These are phyloP conservation scores for Gouania willdenowi DNA, from an alignment of 2,797 vertebrate species.

Conservation along the genomic window DNA sequence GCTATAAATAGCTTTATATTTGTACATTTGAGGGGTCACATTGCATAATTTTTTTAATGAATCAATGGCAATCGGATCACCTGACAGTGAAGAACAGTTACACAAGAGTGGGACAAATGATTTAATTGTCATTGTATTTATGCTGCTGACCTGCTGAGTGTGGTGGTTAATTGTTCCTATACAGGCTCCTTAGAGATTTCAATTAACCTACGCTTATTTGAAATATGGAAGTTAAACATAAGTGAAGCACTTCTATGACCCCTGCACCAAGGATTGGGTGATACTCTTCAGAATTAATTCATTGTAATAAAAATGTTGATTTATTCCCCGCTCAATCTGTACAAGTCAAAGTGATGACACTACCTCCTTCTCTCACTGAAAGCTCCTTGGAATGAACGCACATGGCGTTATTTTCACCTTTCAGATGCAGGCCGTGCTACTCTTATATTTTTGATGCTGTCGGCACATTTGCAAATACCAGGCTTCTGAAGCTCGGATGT, in stretches of 20 bases:
- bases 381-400: not conserved
- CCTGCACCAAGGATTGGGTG: too few relatives aligned
- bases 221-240: too few relatives aligned
- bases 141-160: not conserved
- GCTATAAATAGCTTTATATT: conserved; percentile 18
- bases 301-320: too few relatives aligned
- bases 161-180: too few relatives aligned
- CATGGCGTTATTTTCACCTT: not conserved
- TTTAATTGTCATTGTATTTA: conserved; percentile 1
- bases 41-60: conserved; percentile 25
- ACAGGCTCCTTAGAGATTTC: too few relatives aligned
- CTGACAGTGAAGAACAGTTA: conserved; percentile 9
- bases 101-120: conserved; percentile 2
- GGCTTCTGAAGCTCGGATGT: conserved; percentile 1
- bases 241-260: too few relatives aligned
- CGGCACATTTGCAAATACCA: conserved; percentile 13
- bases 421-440: not conserved
- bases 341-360: too few relatives aligned
- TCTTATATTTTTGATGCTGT: not conserved
- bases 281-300: too few relatives aligned
- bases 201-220: too few relatives aligned
- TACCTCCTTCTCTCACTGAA: too few relatives aligned
- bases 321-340: too few relatives aligned
- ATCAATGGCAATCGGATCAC: conserved; percentile 43
- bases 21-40: conserved; percentile 2